Base-by-base conservation (phyloP, 2,888 invertebrate genomes). In the Nezara viridula region DNA sequence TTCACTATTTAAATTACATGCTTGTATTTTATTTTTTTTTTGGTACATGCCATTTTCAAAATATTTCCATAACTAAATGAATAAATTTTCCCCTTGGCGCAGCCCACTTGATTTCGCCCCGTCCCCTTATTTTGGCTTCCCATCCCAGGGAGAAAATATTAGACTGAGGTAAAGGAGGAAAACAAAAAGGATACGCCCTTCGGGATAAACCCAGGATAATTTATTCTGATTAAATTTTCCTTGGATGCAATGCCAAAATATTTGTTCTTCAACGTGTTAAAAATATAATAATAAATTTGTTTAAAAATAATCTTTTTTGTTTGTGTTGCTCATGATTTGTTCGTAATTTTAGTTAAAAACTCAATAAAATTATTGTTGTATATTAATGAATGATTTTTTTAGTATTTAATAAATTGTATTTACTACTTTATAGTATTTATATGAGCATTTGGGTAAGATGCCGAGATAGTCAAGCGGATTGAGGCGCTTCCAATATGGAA, bases 31-130 rank as follows among this genome's bases (percentile, higher is more conserved):
- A 60, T 12, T 60, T 60, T 60, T 12, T 60, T 60, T 60, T 27
- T 27, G 12, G 27, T 27, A 14, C 27, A 27, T 60, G 60, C 24
- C 60, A 60, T 55, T 21, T 60, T 60, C 60, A 60, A 60, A 60
- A 60, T 60, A 60, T 60, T 60, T 60, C 60, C 60, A 60, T 60
- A 60, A 60, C n/a, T n/a, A 60, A 60, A 60, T 60, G 60, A 60
- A 60, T 60, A 60, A 60, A 27, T 60, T 60, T 60, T 27, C 60
- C 27, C 60, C 60, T 7, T 12, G 27, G 60, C 60, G n/a, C 60
- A 14, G 27, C 27, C 27, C 60, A 27, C 60, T 60, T 16, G 60
- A 60, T 60, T 60, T 27, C 27, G 27, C 60, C 60, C 60, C 27
- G 27, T 27, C 60, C 60, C 27, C 27, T 60, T 60, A 60, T 60